These are phyloP conservation scores for Papio anubis DNA, from an alignment of 2,113 vertebrate genomes.

Conservation along the genomic window DNA sequence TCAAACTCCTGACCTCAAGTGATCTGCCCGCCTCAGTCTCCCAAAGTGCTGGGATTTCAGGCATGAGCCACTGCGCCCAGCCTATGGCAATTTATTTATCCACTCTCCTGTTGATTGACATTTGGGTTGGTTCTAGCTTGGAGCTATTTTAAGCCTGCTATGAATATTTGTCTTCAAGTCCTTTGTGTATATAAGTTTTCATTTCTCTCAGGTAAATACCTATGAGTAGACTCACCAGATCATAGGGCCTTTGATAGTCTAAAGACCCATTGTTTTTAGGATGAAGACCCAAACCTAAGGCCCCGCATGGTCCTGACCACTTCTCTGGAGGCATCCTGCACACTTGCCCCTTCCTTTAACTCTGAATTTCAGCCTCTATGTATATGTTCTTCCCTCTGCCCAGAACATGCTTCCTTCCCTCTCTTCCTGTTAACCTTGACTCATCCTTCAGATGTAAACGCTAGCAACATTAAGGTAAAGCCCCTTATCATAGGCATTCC, in stretches of 20 bases:
- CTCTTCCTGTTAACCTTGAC: neutral
- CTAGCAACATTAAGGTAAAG: neutral
- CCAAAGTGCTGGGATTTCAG: too few relatives aligned
- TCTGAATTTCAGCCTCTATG: neutral
- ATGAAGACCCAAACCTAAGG: neutral
- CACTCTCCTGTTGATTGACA: neutral
- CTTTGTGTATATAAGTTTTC: neutral
- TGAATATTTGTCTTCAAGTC: neutral
- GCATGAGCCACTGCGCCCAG: too few relatives aligned
- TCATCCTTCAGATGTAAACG: neutral
- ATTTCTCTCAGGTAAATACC: neutral
- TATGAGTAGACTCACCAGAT: neutral
- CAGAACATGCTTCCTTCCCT: neutral
- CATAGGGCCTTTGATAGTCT: neutral
- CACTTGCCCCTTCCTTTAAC: neutral
- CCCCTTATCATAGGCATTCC: neutral
- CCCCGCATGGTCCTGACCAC: too few relatives aligned
- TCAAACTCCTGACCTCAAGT: too few relatives aligned
- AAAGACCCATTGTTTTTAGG: neutral
- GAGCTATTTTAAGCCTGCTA: neutral
- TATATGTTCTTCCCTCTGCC: neutral
- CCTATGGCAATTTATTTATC: neutral
- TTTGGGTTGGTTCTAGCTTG: neutral
- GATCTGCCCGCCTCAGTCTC: too few relatives aligned
- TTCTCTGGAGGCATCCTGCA: neutral